Evolutionary conservation across 2,113 vertebrate species (phyloP).

Genomic region (Megalops atlanticus): DNA sequence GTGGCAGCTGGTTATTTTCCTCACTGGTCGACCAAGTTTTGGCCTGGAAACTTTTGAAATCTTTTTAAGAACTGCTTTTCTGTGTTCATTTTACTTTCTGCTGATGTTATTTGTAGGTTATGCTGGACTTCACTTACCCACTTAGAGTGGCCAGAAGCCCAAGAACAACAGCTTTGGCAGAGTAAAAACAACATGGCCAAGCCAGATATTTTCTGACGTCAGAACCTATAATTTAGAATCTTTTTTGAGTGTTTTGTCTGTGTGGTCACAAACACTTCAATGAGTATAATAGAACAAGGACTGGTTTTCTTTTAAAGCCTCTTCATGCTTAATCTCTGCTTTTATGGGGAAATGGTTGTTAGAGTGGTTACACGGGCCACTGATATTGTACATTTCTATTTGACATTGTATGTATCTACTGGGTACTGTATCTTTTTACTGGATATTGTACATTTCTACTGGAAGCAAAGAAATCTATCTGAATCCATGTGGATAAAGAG

Average conservation of each 20-base stretch:
- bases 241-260: slow-evolving; percentile 5
- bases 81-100: neutral
- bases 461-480: neutral
- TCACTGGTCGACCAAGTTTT: neutral
- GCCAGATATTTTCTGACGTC: neutral
- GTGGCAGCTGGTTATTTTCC: neutral
- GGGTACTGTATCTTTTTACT: too few relatives aligned
- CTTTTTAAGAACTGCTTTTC: too few relatives aligned
- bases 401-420: neutral
- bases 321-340: slow-evolving; percentile 18
- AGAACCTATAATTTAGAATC: slow-evolving; percentile 12
- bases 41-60: too few relatives aligned
- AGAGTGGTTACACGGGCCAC: neutral
- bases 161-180: neutral
- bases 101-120: neutral
- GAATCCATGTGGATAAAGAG: neutral
- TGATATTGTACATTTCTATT: neutral
- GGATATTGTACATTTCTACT: neutral
- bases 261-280: neutral
- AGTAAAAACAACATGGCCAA: neutral
- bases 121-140: neutral
- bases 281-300: neutral
- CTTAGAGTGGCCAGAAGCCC: neutral
- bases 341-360: slow-evolving; percentile 3
- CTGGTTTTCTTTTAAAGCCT: neutral